Evolutionary conservation across 2,797 vertebrate species (phyloP).

Genomic region (Serranus cabrilla): DNA sequence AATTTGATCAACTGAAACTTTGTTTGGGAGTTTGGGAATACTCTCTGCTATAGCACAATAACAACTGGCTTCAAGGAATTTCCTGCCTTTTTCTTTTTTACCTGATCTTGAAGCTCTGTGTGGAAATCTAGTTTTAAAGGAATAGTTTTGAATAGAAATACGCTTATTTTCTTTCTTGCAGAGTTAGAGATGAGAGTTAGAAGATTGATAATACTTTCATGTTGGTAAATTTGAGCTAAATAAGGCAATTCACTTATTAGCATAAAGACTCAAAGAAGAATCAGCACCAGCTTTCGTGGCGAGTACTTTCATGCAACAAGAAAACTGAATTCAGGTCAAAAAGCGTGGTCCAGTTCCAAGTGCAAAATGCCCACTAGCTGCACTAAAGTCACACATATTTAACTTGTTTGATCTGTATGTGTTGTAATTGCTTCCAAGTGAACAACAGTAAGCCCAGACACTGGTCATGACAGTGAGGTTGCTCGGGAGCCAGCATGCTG

Average conservation of each 20-base stretch:
- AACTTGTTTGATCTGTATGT: too few relatives aligned
- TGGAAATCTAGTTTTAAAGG: conserved; percentile 18
- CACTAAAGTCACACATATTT: not conserved
- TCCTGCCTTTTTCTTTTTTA: conserved; percentile 2
- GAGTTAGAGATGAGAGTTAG: not conserved
- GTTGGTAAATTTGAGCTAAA: not conserved
- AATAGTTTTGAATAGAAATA: conserved; percentile 9
- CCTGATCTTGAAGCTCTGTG: conserved; percentile 2
- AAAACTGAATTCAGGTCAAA: not conserved
- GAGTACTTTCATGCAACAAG: not conserved
- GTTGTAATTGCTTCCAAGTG: not conserved
- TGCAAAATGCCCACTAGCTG: not conserved
- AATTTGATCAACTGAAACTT: conserved; percentile 48
- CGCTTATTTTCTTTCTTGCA: not conserved
- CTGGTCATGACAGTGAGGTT: not conserved
- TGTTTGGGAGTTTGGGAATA: conserved; percentile 41
- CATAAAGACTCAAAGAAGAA: not conserved
- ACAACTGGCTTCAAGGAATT: conserved; percentile 13
- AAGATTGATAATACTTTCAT: not conserved
- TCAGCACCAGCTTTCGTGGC: not conserved
- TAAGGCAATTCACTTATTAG: not conserved
- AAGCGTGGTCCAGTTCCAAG: not conserved
- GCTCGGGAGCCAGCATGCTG: too few relatives aligned
- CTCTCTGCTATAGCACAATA: conserved; percentile 7
- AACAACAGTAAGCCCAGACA: not conserved